Base-by-base conservation (phyloP, 2,113 vertebrate species). In the Apistogramma diplotaenia region DNA sequence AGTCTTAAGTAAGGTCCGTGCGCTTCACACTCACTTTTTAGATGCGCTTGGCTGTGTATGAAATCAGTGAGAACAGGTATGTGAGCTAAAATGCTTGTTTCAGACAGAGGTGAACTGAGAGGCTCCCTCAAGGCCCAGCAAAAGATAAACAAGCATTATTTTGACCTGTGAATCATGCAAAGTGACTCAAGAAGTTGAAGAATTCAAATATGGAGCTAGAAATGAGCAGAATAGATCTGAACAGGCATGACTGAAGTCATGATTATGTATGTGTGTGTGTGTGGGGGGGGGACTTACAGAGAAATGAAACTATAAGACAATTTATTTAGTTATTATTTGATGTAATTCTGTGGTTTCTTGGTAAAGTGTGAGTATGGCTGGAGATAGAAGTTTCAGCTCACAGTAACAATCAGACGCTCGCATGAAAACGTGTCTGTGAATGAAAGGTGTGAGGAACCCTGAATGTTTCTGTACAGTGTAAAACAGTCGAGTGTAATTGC, bases 231-330 rank as follows among this genome's bases (percentile, higher is more conserved):
- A 46, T 43, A 13, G 5, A 15, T 46, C 43, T 8, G 7, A 33
- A 33, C 6, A 8, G 31, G 31, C 31, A 8, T 33, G 33, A 60
- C 29, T 65, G 4, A 62, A 57, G 67, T 70, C 6, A 10, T 67
- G 62, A 67, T 49, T 43, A 15, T 8, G 16, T 29, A 12, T 49
- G 75, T n/a, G 25, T 54, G 82, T 65, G 31, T 31, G 31, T 6
- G 16, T 31, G 43, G 19, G 16, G 62, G 46, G 51, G 23, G 4
- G 19, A n/a, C 53, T 75, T 53, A 11, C 54, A 71, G 62, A 61
- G 78, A 85, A 81, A 61, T 71, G 73, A 85, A 81, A 85, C 73
- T 61, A 72, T 61, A 49, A 60, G 18, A 16, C 13, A 31, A 56
- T 51, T 81, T 62, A 72, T 77, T 62, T 56, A 23, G 23, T 15